Evolutionary conservation across 2,113 vertebrate species (phyloP), one percentile per base, ranked within the genome.

Genomic region (Benitochromis conjunctus): DNA sequence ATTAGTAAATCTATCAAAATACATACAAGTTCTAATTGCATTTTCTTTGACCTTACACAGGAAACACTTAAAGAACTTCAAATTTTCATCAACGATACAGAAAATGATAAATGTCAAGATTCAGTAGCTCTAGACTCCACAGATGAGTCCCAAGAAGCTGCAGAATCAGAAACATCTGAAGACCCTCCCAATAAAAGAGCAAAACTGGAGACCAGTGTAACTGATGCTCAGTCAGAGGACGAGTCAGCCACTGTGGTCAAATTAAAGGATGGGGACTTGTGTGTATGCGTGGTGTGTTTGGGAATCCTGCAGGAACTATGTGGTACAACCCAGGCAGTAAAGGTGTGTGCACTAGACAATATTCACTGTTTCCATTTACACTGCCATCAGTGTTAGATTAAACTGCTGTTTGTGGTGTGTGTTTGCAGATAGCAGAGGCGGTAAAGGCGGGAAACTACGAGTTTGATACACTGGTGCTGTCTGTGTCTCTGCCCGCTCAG

Each of bases 401-500:
- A n/a, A 9, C 2, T 14, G 5, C 1, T 64, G 34, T 55, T 66
- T 56, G 31, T 81, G 79, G 1, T 79, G 21, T 81, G 11, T 81
- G 74, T 85, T 18, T 92, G 13, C 95, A 99, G 99, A 95, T 99
- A 7, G 97, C 97, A 12, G 96, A 97, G 18, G 95, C 96, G 5
- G 97, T 99, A 85, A 96, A 95, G 62, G 92, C 95, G 0, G 94
- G 97, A 43, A 95, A 96, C 36, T 99, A 97, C 77, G 95, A 98
- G 94, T 98, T 98, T 62, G 97, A 96, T 84, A 96, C 95, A 48
- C 95, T 99, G 93, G 96, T 99, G 6, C 94, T 99, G 92, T 98
- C 98, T 0, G 96, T 99, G 18, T 99, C 99, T 5, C 96, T 99
- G 3, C 98, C 99, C 3, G 96, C 98, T 54, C 99, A 99, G 95